These are phyloP conservation scores for Pseudorhombus dupliciocellatus DNA, from an alignment of 2,113 vertebrate species.

Conservation along the genomic window DNA sequence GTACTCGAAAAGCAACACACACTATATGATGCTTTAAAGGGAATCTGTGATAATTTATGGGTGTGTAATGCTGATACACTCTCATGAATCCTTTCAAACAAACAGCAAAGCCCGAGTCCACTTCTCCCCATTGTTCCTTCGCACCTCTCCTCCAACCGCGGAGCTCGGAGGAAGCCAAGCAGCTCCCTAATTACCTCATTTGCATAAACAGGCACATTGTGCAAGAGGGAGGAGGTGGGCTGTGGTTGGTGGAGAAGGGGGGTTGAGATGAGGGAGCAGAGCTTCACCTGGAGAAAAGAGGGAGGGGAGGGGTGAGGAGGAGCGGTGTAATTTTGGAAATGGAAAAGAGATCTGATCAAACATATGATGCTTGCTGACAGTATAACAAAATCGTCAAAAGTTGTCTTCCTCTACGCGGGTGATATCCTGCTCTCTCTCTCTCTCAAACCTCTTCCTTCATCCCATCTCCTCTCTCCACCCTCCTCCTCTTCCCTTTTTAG, in stretches of 20 bases:
- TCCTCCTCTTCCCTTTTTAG: conserved; percentile 28
- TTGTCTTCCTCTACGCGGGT: conserved; percentile 1
- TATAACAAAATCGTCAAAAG: conserved; percentile 19
- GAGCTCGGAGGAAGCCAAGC: conserved; percentile 30
- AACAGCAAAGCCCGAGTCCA: conserved; percentile 37
- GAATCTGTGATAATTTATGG: conserved; percentile 30
- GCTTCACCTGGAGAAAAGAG: conserved; percentile 36
- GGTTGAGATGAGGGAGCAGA: neutral
- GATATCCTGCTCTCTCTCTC: conserved; percentile 28
- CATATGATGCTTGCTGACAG: neutral
- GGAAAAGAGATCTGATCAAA: conserved; percentile 33
- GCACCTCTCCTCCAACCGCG: conserved; percentile 27
- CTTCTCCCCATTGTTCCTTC: conserved; percentile 29
- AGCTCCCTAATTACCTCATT: conserved; percentile 73
- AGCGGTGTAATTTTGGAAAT: conserved; percentile 22
- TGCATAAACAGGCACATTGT: conserved; percentile 67
- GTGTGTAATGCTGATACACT: conserved; percentile 6
- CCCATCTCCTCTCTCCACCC: conserved; percentile 3
- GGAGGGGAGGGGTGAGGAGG: neutral
- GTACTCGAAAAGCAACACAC: no score
- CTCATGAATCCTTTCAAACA: conserved; percentile 10
- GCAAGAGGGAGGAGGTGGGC: conserved; percentile 19
- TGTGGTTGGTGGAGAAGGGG: conserved; percentile 2
- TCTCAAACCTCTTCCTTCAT: conserved; percentile 3
- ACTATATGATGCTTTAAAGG: conserved; percentile 23